Percentiles rank a stretch among this genome's conserved stretches.
phyloP scores from a whole-genome alignment of 2,113 vertebrate genomes.

The Antigone vipio region DNA sequence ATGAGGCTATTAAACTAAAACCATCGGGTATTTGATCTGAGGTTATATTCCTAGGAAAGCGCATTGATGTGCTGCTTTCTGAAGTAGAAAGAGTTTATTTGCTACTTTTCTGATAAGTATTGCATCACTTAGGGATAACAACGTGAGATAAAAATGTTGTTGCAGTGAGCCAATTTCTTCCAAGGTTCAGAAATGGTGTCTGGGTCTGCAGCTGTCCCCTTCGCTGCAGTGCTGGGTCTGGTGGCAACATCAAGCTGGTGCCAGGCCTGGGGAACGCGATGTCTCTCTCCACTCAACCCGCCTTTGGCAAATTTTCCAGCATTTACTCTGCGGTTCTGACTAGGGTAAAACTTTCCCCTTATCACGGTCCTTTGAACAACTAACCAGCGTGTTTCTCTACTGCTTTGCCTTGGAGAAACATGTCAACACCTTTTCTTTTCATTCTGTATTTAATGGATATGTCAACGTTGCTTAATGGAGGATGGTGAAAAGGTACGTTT shows the following conservation, averaged over 20 bases:
- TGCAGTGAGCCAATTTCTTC: background rate
- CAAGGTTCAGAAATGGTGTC: background rate
- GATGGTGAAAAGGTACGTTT: conserved; percentile 12
- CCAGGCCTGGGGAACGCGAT: background rate
- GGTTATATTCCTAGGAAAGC: background rate
- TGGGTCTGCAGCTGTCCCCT: background rate
- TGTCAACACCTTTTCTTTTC: conserved; percentile 35
- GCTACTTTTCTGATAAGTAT: background rate
- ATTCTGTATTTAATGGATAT: conserved; percentile 7
- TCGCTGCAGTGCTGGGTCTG: fast-evolving
- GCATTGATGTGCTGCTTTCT: background rate
- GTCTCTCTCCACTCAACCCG: background rate
- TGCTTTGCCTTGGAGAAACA: background rate
- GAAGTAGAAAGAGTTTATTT: background rate
- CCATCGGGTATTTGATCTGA: background rate
- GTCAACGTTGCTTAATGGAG: conserved; percentile 22
- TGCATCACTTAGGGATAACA: background rate
- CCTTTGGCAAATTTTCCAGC: background rate
- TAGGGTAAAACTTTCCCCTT: background rate
- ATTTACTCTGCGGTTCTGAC: background rate
- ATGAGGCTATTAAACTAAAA: background rate
- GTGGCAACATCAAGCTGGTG: background rate
- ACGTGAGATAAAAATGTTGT: background rate
- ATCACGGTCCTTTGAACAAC: background rate
- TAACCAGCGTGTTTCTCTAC: background rate